Conservation (phyloP, 2,797 vertebrate genomes). For the Gastrophryne carolinensis region DNA sequence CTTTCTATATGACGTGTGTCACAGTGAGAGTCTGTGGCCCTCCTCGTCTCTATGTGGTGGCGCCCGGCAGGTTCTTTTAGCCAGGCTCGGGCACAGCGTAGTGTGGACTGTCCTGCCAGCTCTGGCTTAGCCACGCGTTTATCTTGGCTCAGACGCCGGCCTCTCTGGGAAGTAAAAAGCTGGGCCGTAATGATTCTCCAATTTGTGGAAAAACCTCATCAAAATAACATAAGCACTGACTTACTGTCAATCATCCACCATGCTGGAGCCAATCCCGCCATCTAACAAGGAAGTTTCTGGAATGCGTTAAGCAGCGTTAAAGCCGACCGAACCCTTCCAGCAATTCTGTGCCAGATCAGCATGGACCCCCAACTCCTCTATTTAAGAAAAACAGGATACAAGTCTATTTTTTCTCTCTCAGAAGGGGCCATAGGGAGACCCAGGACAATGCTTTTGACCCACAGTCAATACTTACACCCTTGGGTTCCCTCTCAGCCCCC, state of each 20-base stretch:
- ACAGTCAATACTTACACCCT: no score
- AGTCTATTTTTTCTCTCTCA: no score
- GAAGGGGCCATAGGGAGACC: no score
- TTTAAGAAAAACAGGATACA: no score
- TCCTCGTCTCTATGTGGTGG: not conserved
- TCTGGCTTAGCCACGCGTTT: conserved; percentile 5
- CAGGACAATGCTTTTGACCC: no score
- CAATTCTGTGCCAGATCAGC: no score
- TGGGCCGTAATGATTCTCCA: conserved; percentile 38
- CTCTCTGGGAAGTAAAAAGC: conserved; percentile 1
- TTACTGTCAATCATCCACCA: conserved; percentile 53
- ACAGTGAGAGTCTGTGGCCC: not conserved
- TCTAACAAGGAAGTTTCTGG: not conserved
- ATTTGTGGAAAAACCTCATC: conserved; percentile 58
- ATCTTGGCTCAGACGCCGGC: not conserved
- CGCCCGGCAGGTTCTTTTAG: no score
- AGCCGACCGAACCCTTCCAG: not conserved
- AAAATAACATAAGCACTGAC: conserved; percentile 55
- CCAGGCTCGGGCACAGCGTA: not conserved
- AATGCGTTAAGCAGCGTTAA: not conserved
- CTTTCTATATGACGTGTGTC: not conserved
- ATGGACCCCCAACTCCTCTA: no score
- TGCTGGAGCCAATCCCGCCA: conserved; percentile 60
- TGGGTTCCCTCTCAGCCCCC: no score
- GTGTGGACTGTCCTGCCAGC: conserved; percentile 12